phyloP scores from a whole-genome alignment of 2,888 invertebrate genomes.

The Anaspis maculata region DNA sequence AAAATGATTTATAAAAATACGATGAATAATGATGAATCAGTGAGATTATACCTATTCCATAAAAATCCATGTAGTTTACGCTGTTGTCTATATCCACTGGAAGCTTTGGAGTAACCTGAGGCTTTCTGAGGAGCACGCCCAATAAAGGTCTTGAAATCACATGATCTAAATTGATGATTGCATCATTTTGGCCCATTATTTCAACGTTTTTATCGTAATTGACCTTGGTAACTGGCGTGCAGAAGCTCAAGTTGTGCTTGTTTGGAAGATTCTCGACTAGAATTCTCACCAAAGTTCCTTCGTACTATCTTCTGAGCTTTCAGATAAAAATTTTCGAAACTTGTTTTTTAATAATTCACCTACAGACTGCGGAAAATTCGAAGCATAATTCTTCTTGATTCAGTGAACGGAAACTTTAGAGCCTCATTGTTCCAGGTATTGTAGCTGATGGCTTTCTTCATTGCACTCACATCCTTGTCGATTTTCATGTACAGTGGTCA shows the following conservation, averaged over 20 bases:
- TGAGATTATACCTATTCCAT: conserved; percentile 59
- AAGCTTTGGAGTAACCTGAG: conserved; percentile 44
- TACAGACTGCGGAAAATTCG: conserved; percentile 38
- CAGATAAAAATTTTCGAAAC: conserved; percentile 42
- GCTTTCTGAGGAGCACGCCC: conserved; percentile 50
- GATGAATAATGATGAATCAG: conserved; percentile 57
- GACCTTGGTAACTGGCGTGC: conserved; percentile 42
- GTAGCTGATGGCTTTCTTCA: no score
- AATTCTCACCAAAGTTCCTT: conserved; percentile 43
- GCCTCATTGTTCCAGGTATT: no score
- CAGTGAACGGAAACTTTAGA: no score
- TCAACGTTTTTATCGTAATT: conserved; percentile 32
- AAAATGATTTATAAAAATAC: no score
- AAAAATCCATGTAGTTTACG: conserved; percentile 53
- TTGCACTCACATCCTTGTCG: no score
- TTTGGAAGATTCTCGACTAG: conserved; percentile 42
- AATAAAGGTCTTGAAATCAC: conserved; percentile 56
- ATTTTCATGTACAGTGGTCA: no score
- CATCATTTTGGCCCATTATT: conserved; percentile 31
- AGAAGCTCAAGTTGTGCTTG: conserved; percentile 35
- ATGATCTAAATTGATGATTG: conserved; percentile 42
- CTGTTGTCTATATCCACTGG: conserved; percentile 43
- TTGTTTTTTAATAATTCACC: conserved; percentile 39
- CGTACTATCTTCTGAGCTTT: conserved; percentile 27
- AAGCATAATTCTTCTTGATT: no score